phyloP scores from a whole-genome alignment of 35 echinoderm and acorn worm genomes.

The Apostichopus japonicus region DNA sequence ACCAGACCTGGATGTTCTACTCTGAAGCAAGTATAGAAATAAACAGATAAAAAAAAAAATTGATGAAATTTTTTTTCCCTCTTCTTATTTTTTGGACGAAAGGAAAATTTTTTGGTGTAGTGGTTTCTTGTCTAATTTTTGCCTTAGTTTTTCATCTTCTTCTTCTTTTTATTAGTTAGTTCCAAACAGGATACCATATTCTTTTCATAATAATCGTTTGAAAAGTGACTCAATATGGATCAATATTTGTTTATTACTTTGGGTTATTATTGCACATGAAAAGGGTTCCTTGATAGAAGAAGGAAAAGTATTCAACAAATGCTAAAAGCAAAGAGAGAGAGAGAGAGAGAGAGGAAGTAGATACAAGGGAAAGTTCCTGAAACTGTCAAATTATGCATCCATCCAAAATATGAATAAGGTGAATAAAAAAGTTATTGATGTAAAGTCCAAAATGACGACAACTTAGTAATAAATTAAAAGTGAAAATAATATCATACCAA shows the following conservation, averaged over 20 bases:
- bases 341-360: no score
- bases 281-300: background rate
- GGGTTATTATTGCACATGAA: background rate
- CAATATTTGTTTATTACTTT: slow-evolving; percentile 43
- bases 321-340: no score
- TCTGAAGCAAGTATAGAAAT: background rate
- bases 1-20: background rate
- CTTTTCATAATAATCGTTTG: background rate
- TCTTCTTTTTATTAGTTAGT: background rate
- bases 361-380: background rate
- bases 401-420: background rate
- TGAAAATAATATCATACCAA: no score
- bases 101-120: slow-evolving; percentile 6
- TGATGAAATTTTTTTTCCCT: no score
- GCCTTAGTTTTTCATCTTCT: background rate
- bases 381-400: background rate
- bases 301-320: no score
- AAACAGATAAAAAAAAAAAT: slow-evolving; percentile 9
- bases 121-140: background rate
- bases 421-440: background rate
- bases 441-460: background rate
- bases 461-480: background rate
- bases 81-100: background rate
- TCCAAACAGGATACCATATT: slow-evolving; percentile 22
- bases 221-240: slow-evolving; percentile 20